Conservation (phyloP, 2,797 vertebrate genomes). For the Falco columbarius region DNA sequence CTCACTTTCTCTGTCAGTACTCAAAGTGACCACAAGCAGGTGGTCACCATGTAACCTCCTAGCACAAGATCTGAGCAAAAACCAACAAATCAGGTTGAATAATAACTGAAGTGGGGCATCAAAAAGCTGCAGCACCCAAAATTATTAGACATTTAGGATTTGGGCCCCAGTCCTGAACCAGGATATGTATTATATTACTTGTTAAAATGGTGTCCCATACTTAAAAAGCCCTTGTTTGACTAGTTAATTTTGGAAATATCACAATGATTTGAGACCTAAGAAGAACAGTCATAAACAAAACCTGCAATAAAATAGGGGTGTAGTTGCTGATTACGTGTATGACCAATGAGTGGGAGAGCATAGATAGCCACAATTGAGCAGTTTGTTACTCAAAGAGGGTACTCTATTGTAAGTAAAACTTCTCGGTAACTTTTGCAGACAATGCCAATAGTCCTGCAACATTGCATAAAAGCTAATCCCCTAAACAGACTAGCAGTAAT, state of each 20-base stretch:
- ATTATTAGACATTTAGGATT: neutral
- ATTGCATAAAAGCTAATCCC: neutral
- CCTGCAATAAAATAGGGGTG: neutral
- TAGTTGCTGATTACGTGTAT: neutral
- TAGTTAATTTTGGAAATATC: neutral
- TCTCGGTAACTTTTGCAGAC: neutral
- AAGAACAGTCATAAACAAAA: neutral
- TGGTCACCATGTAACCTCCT: accelerated
- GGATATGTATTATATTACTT: neutral
- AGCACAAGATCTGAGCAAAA: neutral
- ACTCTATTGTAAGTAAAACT: neutral
- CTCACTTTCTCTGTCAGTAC: neutral
- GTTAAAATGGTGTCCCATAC: neutral
- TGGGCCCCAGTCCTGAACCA: neutral
- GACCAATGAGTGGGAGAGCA: neutral
- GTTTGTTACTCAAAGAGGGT: neutral
- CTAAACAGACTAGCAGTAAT: neutral
- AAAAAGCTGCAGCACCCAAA: neutral
- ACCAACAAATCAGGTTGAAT: neutral
- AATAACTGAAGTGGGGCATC: neutral
- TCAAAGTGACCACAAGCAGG: neutral
- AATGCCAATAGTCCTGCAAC: neutral
- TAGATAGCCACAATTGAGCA: neutral
- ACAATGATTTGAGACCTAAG: neutral
- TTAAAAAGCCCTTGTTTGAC: neutral